phyloP scores from a whole-genome alignment of 1,140 invertebrate species.

The Thalassaphorura encarpata region DNA sequence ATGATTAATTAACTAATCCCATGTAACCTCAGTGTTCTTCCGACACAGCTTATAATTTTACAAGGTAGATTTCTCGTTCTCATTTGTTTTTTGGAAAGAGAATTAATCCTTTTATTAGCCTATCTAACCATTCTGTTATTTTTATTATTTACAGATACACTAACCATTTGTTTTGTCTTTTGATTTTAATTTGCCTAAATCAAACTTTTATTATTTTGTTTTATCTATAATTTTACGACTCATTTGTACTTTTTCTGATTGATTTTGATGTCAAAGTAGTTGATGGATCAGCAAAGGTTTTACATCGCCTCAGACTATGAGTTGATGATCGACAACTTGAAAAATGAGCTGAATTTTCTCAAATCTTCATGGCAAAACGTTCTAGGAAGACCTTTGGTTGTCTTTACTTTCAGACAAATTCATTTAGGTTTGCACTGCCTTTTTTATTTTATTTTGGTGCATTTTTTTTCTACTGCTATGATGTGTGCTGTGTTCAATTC shows the following conservation, averaged over 20 bases:
- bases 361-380: slow-evolving; percentile 93
- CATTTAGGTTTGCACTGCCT: slow-evolving; percentile 64
- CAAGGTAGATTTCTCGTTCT: background rate
- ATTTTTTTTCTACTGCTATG: no score
- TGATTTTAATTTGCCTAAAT: no score
- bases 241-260: no score
- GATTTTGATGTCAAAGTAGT: no score
- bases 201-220: background rate
- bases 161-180: background rate
- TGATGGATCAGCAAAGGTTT: slow-evolving; percentile 89
- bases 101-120: no score
- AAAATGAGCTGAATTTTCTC: slow-evolving; percentile 91
- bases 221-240: background rate
- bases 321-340: slow-evolving; percentile 93
- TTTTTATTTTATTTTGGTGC: no score
- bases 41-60: background rate
- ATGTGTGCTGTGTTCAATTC: no score
- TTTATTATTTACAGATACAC: slow-evolving; percentile 7
- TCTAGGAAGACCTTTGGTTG: slow-evolving; percentile 78
- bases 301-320: slow-evolving; percentile 95
- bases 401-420: slow-evolving; percentile 73
- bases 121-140: no score
- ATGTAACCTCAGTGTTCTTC: background rate
- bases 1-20: slow-evolving; percentile 10
- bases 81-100: no score